Conservation (phyloP, 2,888 invertebrate genomes). For the Trachelus tabidus region DNA sequence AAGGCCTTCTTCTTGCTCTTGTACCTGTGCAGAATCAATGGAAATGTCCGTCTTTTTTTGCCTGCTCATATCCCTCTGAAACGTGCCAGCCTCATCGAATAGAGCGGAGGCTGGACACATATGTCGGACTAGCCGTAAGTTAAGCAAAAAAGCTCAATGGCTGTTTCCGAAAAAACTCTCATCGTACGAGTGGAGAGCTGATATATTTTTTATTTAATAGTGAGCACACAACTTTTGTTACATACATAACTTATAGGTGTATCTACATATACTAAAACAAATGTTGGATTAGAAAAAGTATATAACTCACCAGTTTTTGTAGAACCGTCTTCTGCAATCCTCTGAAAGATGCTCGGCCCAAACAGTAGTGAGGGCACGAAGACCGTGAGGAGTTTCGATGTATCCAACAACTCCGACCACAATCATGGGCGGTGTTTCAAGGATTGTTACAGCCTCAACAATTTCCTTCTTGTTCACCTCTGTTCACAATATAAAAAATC, state of each 20-base stretch:
- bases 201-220: constrained; percentile 26
- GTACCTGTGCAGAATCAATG: constrained; percentile 78
- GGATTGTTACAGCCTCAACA: constrained; percentile 97
- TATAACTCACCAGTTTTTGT: constrained; percentile 95
- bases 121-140: constrained; percentile 48
- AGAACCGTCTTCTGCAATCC: constrained; percentile 98
- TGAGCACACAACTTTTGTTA: constrained; percentile 14
- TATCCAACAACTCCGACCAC: constrained; percentile 98
- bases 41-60: constrained; percentile 40
- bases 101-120: constrained; percentile 61
- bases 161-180: constrained; percentile 58
- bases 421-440: constrained; percentile 99
- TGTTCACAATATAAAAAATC: constrained; percentile 63
- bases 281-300: constrained; percentile 1
- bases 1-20: constrained; percentile 99
- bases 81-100: constrained; percentile 59
- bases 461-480: constrained; percentile 99
- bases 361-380: constrained; percentile 93
- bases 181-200: constrained; percentile 64
- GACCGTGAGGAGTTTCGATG: constrained; percentile 98
- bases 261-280: neutral
- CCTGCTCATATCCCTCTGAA: constrained; percentile 37
- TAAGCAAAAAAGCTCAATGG: constrained; percentile 36
- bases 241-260: constrained; percentile 17
- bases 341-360: constrained; percentile 99